Conservation (phyloP, 2,888 invertebrate species). For the Mylabris sibirica region DNA sequence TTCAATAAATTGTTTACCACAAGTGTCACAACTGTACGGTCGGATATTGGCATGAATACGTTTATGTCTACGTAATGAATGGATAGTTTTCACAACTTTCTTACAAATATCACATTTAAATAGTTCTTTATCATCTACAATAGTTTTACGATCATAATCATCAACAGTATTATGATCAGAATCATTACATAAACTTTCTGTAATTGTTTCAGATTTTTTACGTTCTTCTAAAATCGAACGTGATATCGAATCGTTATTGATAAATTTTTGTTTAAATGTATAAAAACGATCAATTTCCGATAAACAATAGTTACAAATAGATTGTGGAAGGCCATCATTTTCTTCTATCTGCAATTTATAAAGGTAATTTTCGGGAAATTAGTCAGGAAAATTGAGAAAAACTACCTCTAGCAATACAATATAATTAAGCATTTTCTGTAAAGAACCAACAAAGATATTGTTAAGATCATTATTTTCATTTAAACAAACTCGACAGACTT, state of each 20-base stretch:
- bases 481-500: constrained; percentile 37
- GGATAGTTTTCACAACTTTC: constrained; percentile 40
- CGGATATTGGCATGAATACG: constrained; percentile 42
- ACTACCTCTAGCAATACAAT: constrained; percentile 33
- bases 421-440: constrained; percentile 33
- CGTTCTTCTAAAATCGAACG: constrained; percentile 27
- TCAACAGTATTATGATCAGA: constrained; percentile 16
- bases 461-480: constrained; percentile 30
- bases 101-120: constrained; percentile 41
- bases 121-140: constrained; percentile 10
- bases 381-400: constrained; percentile 2
- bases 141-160: constrained; percentile 21
- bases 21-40: constrained; percentile 39
- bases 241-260: constrained; percentile 34
- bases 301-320: constrained; percentile 36
- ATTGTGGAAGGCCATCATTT: constrained; percentile 38
- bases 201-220: constrained; percentile 15
- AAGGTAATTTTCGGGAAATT: neutral
- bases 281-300: constrained; percentile 37
- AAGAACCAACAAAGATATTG: constrained; percentile 32
- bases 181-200: constrained; percentile 27
- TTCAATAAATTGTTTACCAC: constrained; percentile 43
- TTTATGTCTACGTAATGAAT: constrained; percentile 42
- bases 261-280: constrained; percentile 35
- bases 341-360: constrained; percentile 32